Evolutionary conservation across 1,140 invertebrate species (phyloP), one percentile per base, ranked within the genome.

Genomic region (Gonatopus flavifemur): DNA sequence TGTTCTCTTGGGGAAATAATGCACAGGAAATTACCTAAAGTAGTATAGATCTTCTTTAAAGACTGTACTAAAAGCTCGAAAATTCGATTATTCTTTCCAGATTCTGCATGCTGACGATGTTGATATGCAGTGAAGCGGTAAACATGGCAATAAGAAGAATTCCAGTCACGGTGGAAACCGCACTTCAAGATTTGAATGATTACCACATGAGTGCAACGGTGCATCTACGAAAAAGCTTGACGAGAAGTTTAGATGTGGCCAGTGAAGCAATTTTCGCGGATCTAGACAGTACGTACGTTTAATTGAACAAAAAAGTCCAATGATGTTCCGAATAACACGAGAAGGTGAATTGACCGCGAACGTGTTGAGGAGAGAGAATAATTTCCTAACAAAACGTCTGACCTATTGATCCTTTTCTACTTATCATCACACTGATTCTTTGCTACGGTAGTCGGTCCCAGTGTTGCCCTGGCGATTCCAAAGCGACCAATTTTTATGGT

Each of bases 41-140:
- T n/a, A n/a, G n/a, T n/a, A n/a, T n/a, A n/a, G n/a, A n/a, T n/a
- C n/a, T n/a, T n/a, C n/a, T n/a, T n/a, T n/a, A n/a, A n/a, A n/a
- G n/a, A n/a, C n/a, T n/a, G n/a, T n/a, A n/a, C n/a, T n/a, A n/a
- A n/a, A n/a, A n/a, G n/a, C n/a, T n/a, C n/a, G n/a, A n/a, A n/a
- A n/a, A n/a, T n/a, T n/a, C n/a, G n/a, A n/a, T 46, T 49, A 45
- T 19, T 46, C 35, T 30, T 39, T 52, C 21, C 42, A 82, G 80
- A 13, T 59, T 58, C n/a, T 73, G 78, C 35, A 69, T 81, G 38
- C 60, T 76, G 8, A 75, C 74, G 3, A 84, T 85, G 68, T 76
- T 85, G 53, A 76, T 83, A 36, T 80, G 80, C 52, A 86, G 86
- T 60, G 81, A 84, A 52, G 77, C 80, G 37, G 67, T 82, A 9